Evolutionary conservation across 2,113 vertebrate genomes (phyloP).

Genomic region (Loxodonta africana): DNA sequence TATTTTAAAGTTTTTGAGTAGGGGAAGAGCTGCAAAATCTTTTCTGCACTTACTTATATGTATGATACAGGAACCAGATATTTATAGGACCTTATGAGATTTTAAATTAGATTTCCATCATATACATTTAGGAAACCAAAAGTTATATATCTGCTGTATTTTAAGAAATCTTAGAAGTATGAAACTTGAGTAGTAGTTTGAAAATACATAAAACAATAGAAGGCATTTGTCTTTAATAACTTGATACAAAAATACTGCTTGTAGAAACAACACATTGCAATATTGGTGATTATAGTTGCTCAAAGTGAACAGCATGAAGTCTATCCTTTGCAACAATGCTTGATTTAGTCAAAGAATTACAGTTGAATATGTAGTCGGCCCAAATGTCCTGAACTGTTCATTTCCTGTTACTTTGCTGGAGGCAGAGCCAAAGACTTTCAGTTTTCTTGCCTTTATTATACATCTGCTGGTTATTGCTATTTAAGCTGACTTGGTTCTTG

Average conservation of each 20-base stretch:
- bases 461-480: conserved; percentile 85
- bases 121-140: neutral
- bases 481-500: conserved; percentile 77
- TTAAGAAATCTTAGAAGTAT: conserved; percentile 24
- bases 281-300: conserved; percentile 64
- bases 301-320: conserved; percentile 69
- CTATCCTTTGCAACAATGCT: conserved; percentile 73
- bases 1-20: neutral
- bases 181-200: conserved; percentile 44
- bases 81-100: neutral
- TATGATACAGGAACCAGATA: neutral
- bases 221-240: conserved; percentile 71
- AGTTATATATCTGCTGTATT: neutral
- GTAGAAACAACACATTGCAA: conserved; percentile 64
- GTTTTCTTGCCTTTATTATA: conserved; percentile 81
- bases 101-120: neutral
- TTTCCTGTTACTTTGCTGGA: conserved; percentile 88
- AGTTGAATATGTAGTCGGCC: conserved; percentile 83
- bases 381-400: conserved; percentile 83
- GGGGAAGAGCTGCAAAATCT: neutral
- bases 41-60: neutral
- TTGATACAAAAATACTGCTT: conserved; percentile 59
- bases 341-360: conserved; percentile 79
- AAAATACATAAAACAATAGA: conserved; percentile 47
- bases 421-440: conserved; percentile 82